phyloP scores from a whole-genome alignment of 2,113 vertebrate species.

The Choloepus hoffmanni region DNA sequence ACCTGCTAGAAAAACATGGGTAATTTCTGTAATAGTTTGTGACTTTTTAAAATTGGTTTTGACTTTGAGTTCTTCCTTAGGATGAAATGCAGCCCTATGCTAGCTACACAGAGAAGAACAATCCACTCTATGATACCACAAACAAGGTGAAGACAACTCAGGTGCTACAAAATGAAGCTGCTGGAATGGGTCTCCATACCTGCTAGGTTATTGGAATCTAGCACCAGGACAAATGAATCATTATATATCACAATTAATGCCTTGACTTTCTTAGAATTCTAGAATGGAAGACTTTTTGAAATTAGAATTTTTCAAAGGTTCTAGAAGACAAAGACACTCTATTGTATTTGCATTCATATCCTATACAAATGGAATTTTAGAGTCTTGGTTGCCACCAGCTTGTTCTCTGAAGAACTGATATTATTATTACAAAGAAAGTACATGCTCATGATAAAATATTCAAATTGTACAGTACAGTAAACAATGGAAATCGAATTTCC shows the following conservation, averaged over 20 bases:
- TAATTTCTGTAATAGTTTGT: slow-evolving; percentile 13
- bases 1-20: neutral
- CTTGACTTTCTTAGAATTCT: slow-evolving; percentile 41
- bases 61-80: slow-evolving; percentile 69
- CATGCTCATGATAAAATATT: neutral
- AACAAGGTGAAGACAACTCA: neutral
- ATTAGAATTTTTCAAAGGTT: neutral
- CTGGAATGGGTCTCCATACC: neutral
- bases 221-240: slow-evolving; percentile 8
- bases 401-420: slow-evolving; percentile 44
- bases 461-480: slow-evolving; percentile 1
- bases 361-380: slow-evolving; percentile 44
- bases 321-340: slow-evolving; percentile 13
- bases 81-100: slow-evolving; percentile 81
- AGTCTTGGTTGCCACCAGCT: slow-evolving; percentile 54
- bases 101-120: slow-evolving; percentile 78
- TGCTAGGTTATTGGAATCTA: neutral
- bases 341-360: neutral
- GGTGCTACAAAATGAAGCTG: neutral
- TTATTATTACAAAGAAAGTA: slow-evolving; percentile 42
- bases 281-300: slow-evolving; percentile 24
- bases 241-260: neutral
- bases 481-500: slow-evolving; percentile 53
- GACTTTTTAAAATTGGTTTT: slow-evolving; percentile 12
- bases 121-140: slow-evolving; percentile 76